These are phyloP conservation scores for Actinernus sp. DNA, from an alignment of 92 coral and sea anemone species.

Conservation along the genomic window DNA sequence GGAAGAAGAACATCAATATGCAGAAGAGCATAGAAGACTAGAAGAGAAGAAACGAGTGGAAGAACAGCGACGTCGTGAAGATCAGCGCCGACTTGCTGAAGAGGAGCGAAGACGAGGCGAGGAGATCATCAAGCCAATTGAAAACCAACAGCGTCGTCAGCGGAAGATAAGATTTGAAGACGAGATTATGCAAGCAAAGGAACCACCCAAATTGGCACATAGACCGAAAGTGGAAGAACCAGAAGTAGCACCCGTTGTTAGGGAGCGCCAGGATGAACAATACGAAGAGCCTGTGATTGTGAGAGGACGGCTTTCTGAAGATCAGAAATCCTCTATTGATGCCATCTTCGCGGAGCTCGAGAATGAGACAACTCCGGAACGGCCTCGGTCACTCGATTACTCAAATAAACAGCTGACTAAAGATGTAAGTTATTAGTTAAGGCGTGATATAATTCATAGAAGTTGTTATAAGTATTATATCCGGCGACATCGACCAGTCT, in stretches of 20 bases:
- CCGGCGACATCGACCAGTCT: background rate
- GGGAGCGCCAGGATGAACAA: background rate
- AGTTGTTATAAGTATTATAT: too few relatives aligned
- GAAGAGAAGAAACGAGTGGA: slow-evolving; percentile 65
- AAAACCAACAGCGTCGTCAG: slow-evolving; percentile 32
- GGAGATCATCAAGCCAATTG: slow-evolving; percentile 6
- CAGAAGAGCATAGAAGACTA: slow-evolving; percentile 46
- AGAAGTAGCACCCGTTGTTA: background rate
- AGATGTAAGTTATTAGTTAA: slow-evolving; percentile 13
- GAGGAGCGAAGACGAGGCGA: slow-evolving; percentile 75
- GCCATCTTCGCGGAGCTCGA: slow-evolving; percentile 23
- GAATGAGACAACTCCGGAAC: background rate
- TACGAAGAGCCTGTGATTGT: slow-evolving; percentile 21
- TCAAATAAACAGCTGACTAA: background rate
- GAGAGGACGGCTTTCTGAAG: slow-evolving; percentile 17
- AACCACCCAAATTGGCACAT: slow-evolving; percentile 37
- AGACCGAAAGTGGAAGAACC: slow-evolving; percentile 36
- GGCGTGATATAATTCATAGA: too few relatives aligned
- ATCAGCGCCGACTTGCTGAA: slow-evolving; percentile 71
- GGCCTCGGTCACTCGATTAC: background rate
- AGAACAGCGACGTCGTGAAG: slow-evolving; percentile 72
- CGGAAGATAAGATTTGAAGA: slow-evolving; percentile 67
- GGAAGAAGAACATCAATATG: slow-evolving; percentile 28
- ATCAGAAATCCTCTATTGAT: slow-evolving; percentile 17
- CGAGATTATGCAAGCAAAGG: slow-evolving; percentile 26